Evolutionary conservation across 2,888 invertebrate species (phyloP).

Genomic region (Dorcus parallelipipedus): DNA sequence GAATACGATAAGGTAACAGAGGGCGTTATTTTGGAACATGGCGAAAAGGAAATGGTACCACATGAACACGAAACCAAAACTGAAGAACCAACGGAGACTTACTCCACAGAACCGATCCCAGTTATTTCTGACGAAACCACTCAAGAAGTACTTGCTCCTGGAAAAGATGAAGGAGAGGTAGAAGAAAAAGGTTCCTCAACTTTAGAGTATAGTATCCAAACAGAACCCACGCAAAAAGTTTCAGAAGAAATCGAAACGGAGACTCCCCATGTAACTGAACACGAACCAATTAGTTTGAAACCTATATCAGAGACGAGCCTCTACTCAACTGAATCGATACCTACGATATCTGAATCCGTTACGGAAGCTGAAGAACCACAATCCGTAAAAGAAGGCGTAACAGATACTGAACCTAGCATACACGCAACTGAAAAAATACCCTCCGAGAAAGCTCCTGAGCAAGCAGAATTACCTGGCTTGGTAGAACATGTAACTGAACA

Average conservation of each 20-base stretch:
- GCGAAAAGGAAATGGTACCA: neutral
- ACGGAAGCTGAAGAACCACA: neutral
- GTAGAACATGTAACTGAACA: neutral
- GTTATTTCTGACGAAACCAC: neutral
- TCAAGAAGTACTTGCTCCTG: neutral
- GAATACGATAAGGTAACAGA: neutral
- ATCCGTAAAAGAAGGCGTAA: neutral
- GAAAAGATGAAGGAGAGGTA: slow-evolving; percentile 9
- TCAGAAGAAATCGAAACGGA: neutral
- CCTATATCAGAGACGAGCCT: neutral
- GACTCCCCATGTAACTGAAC: neutral
- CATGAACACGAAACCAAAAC: neutral
- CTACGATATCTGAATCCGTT: neutral
- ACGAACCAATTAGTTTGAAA: neutral
- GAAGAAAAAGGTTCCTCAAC: neutral
- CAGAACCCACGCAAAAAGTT: neutral
- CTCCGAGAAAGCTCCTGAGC: neutral
- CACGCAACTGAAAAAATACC: neutral
- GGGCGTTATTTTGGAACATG: too few relatives aligned
- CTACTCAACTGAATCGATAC: neutral
- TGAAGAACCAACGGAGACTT: slow-evolving; percentile 7
- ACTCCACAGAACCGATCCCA: slow-evolving; percentile 18
- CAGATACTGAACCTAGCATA: neutral
- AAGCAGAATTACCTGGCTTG: neutral
- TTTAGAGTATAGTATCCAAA: neutral